These are phyloP conservation scores for Heliconius ethilla DNA, from an alignment of 2,888 invertebrate species.

Conservation along the genomic window DNA sequence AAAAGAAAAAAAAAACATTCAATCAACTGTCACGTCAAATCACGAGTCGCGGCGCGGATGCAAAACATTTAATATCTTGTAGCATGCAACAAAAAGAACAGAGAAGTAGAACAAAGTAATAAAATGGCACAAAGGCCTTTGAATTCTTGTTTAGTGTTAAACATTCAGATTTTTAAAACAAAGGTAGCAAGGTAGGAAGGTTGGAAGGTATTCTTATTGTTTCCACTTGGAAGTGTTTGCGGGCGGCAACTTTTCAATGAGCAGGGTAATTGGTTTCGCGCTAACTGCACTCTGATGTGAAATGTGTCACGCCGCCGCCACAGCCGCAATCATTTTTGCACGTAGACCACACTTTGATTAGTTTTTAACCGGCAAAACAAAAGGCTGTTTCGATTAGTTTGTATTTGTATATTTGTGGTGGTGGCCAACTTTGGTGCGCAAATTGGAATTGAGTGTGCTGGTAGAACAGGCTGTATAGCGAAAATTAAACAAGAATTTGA, in stretches of 20 bases:
- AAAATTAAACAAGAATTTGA: neutral
- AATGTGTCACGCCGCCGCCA: conserved; percentile 34
- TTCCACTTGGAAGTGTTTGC: conserved; percentile 35
- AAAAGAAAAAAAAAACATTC: conserved; percentile 1
- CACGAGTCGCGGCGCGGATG: conserved; percentile 5
- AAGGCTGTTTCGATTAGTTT: conserved; percentile 22
- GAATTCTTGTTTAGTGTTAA: conserved; percentile 44
- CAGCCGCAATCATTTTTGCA: conserved; percentile 37
- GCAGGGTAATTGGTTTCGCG: conserved; percentile 41
- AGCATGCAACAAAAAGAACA: conserved; percentile 33
- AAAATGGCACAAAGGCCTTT: conserved; percentile 44
- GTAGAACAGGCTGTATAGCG: neutral
- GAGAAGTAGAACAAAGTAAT: conserved; percentile 41
- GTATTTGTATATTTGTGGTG: conserved; percentile 5
- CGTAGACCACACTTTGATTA: conserved; percentile 36
- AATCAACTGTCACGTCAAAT: conserved; percentile 22
- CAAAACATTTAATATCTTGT: conserved; percentile 37
- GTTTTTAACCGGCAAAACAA: conserved; percentile 30
- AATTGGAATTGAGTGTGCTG: neutral
- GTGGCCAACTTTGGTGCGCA: neutral
- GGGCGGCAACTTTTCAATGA: conserved; percentile 43
- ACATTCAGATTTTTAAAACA: conserved; percentile 42
- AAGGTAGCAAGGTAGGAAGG: conserved; percentile 8
- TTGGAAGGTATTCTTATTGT: conserved; percentile 42
- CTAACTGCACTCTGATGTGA: conserved; percentile 40